Percentiles rank a stretch among this genome's conserved stretches.
Evolutionary conservation across 1,140 invertebrate species (phyloP).

Genomic region (Musca domestica): DNA sequence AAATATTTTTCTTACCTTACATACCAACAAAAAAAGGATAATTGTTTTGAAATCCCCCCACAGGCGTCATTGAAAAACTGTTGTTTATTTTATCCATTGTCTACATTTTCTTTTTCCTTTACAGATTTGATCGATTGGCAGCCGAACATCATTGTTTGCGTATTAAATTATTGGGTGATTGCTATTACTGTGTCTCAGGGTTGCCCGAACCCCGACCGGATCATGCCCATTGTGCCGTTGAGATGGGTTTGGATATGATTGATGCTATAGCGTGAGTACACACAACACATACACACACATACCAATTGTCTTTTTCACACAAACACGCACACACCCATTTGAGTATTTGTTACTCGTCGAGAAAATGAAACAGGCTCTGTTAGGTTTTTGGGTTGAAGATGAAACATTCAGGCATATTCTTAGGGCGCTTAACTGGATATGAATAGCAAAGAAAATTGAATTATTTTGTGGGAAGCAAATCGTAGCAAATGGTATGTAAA

Average conservation of each 20-base stretch:
- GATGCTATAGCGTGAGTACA: conserved; percentile 89
- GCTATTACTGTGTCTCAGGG: conserved; percentile 92
- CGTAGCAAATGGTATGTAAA: too few relatives aligned
- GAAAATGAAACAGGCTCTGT: not conserved
- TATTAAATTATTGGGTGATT: conserved; percentile 91
- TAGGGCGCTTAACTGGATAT: too few relatives aligned
- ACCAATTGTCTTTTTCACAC: conserved; percentile 8
- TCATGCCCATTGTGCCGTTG: conserved; percentile 91
- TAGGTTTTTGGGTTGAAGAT: not conserved
- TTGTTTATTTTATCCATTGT: not conserved
- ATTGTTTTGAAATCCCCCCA: too few relatives aligned
- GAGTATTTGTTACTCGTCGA: not conserved
- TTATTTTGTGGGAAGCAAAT: too few relatives aligned
- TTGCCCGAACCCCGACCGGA: conserved; percentile 84
- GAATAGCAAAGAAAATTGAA: too few relatives aligned
- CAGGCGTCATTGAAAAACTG: too few relatives aligned
- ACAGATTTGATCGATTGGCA: conserved; percentile 88
- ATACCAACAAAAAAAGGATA: too few relatives aligned
- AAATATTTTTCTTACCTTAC: too few relatives aligned
- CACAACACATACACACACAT: conserved; percentile 17
- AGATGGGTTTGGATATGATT: conserved; percentile 96
- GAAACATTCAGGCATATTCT: too few relatives aligned
- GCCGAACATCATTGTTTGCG: conserved; percentile 87
- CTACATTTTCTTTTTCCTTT: not conserved
- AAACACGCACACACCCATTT: not conserved